Evolutionary conservation across 2,888 invertebrate genomes (phyloP), one percentile per base, ranked within the genome.

Genomic region (Ophion costatus): DNA sequence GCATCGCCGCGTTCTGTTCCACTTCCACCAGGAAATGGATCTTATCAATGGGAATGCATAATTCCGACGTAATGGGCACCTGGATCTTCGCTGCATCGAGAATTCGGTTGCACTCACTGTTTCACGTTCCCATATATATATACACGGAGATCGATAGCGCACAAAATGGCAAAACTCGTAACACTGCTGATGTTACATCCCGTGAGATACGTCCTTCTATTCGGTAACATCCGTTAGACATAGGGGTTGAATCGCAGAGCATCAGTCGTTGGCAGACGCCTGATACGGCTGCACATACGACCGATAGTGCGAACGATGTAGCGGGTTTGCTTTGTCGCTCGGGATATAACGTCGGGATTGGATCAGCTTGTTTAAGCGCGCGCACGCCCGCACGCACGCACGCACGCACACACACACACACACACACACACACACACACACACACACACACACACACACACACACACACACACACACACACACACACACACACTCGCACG

Each of bases 11-110:
- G 57, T 73, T 76, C 80, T 56, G 66, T 80, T 74, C 59, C 76
- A 42, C 75, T 79, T 76, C 71, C 59, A 67, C 57, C 56, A 66
- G 82, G 79, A 85, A 80, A 89, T 90, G 88, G 86, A 90, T 88
- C 90, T 89, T 91, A 91, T 90, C 91, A 86, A 75, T 85, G 87
- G 79, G 87, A 89, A 90, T 91, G 89, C 89, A 90, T 90, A 89
- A 91, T 90, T 89, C 83, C 77, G 64, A 56, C 82, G 79, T 84
- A 87, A 85, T 82, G 80, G 82, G 57, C 78, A 82, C 66, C 78
- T 81, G 76, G 67, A 45, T 80, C 79, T 80, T 82, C 66, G 29
- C 71, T 57, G 76, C 80, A 77, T 82, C 77, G 77, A 63, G 63
- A 73, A 84, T 75, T 74, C 84, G 38, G 67, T 81, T 61, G 63